Evolutionary conservation across 2,113 vertebrate genomes (phyloP).

Genomic region (Mungos mungo): DNA sequence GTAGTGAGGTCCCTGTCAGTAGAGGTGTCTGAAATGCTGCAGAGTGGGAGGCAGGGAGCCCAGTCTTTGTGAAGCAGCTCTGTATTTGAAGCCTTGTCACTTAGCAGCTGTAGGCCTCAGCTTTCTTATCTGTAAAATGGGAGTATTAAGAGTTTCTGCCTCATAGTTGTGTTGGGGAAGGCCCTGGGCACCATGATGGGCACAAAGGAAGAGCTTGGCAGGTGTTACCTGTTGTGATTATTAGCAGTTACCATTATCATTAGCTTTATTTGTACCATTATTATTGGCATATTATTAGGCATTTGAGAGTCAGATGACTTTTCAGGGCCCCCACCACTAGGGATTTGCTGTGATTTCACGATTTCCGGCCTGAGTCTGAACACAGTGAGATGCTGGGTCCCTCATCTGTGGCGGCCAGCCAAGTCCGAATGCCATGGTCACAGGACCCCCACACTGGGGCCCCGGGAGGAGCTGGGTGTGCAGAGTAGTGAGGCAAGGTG

Average conservation of each 20-base stretch:
- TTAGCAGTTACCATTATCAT: background rate
- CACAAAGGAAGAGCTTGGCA: background rate
- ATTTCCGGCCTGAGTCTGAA: background rate
- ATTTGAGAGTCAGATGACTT: background rate
- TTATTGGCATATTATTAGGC: background rate
- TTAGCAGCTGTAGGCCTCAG: background rate
- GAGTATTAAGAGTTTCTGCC: background rate
- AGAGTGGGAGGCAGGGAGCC: too few species aligned
- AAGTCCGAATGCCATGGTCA: background rate
- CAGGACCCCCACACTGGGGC: background rate
- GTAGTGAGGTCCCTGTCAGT: background rate
- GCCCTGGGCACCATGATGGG: background rate
- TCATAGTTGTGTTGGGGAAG: background rate
- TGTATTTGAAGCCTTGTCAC: background rate
- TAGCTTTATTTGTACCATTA: rapidly evolving
- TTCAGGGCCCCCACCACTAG: background rate
- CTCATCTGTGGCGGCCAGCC: background rate
- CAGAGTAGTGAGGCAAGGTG: background rate
- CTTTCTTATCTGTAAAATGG: background rate
- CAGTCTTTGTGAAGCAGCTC: background rate
- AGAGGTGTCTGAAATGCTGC: background rate
- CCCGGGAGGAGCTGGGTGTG: too few species aligned
- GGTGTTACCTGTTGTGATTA: background rate
- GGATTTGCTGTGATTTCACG: background rate
- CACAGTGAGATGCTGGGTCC: background rate